These are phyloP conservation scores for Pteromalus puparum DNA, from an alignment of 1,140 invertebrate species.

Conservation along the genomic window DNA sequence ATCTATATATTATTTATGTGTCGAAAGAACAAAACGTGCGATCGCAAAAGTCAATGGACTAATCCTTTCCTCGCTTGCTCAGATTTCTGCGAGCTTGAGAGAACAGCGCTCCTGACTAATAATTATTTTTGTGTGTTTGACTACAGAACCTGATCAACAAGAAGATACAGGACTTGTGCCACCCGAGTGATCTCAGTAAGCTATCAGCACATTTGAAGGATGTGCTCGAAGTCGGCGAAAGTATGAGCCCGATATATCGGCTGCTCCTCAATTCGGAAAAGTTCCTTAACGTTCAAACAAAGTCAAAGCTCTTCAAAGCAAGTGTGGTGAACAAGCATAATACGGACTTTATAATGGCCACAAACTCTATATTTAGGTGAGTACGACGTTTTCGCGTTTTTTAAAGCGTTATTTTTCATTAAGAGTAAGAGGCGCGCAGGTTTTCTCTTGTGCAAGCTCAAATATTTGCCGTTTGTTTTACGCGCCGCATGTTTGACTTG, in stretches of 20 bases:
- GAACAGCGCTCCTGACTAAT: neutral
- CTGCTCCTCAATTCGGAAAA: slow-evolving; percentile 85
- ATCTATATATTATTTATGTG: neutral
- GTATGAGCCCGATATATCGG: slow-evolving; percentile 86
- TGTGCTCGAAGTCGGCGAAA: slow-evolving; percentile 80
- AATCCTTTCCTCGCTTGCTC: neutral
- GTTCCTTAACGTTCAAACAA: slow-evolving; percentile 90
- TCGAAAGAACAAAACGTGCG: neutral
- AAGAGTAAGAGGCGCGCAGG: neutral
- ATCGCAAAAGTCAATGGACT: neutral
- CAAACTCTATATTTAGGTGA: slow-evolving; percentile 88
- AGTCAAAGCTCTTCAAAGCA: slow-evolving; percentile 88
- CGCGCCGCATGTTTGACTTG: neutral
- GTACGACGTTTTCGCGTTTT: slow-evolving; percentile 42
- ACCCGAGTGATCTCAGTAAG: slow-evolving; percentile 84
- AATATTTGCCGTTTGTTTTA: neutral
- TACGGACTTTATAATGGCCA: slow-evolving; percentile 93
- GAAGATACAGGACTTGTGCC: slow-evolving; percentile 86
- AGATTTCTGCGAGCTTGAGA: neutral
- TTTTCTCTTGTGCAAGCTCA: neutral
- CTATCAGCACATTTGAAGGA: slow-evolving; percentile 86
- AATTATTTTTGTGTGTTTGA: slow-evolving; percentile 13
- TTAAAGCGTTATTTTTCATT: neutral
- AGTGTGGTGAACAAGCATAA: slow-evolving; percentile 81
- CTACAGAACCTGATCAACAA: slow-evolving; percentile 80